Evolutionary conservation across 2,797 vertebrate species (phyloP), one percentile per base, ranked within the genome.

Genomic region (Myotis myotis): DNA sequence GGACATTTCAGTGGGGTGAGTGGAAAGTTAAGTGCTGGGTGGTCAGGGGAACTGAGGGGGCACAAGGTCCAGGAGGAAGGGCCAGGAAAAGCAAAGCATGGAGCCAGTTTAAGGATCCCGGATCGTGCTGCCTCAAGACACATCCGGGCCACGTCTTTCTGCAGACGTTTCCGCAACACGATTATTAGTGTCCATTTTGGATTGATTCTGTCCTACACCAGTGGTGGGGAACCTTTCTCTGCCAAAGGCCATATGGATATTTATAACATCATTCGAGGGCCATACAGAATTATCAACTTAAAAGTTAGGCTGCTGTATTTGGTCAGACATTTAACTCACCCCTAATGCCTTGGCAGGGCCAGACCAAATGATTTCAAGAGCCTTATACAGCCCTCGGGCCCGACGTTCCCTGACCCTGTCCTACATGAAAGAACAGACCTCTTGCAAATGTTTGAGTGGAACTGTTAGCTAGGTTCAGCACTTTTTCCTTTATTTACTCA

Each of bases 1-100:
- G 64, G 78, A 33, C n/a, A 60, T 92, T 82, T 95, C 84, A 89
- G 8, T 80, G 68, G 49, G 6, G 20, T 70, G 79, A 91, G 74
- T 78, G 28, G 55, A 28, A 66, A 91, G 62, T 44, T 64, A 92
- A 94, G 91, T 60, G 30, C 10, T 90, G 49, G 74, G 74, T 87
- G 51, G 47, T 71, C 53, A 89, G 55, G 75, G 75, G 49, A n/a
- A 11, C 23, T 36, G 9, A 71, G 13, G n/a, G 33, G 33, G 15
- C 15, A 25, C 5, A 33, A 66, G 30, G 17, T 60, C 85, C 38
- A 44, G 68, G 36, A 87, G 47, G 41, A 76, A 74, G 8, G 44
- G 9, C 89, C 38, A 51, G 68, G 64, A 95, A 71, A 85, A 83
- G 36, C 60, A 44, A 85, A 55, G 13, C 1, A 2, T 38, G 36